Conservation (phyloP, 2,113 vertebrate species). For the Urocolius indicus region DNA sequence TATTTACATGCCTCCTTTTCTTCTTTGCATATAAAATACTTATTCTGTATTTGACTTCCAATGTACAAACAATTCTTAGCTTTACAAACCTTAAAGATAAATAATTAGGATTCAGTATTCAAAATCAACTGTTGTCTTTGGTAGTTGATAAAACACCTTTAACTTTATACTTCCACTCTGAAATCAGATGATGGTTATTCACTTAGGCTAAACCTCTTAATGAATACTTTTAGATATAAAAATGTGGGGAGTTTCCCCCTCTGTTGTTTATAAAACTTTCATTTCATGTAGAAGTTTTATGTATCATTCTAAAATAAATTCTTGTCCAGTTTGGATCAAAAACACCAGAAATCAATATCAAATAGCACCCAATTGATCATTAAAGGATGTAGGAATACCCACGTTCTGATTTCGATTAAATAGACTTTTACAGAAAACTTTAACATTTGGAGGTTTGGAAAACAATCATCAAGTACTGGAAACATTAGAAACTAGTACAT, state of each 20-base stretch:
- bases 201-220: not conserved
- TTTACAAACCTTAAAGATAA: constrained; percentile 39
- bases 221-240: not conserved
- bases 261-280: not conserved
- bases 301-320: not conserved
- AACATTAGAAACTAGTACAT: not conserved
- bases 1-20: not conserved
- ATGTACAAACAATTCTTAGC: constrained; percentile 26
- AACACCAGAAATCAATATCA: not conserved
- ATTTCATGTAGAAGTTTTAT: not conserved
- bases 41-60: constrained; percentile 41
- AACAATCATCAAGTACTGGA: not conserved
- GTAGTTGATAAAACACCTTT: not conserved
- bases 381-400: not conserved
- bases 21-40: constrained; percentile 16
- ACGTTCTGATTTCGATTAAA: not conserved
- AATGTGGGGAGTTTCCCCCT: not conserved
- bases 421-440: not conserved
- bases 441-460: not conserved
- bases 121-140: not conserved
- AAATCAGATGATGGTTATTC: not conserved
- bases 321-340: not conserved
- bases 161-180: not conserved
- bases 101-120: not conserved
- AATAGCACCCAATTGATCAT: not conserved